Conservation (phyloP, 2,888 invertebrate species). For the Zhuqinia jingwanae region DNA sequence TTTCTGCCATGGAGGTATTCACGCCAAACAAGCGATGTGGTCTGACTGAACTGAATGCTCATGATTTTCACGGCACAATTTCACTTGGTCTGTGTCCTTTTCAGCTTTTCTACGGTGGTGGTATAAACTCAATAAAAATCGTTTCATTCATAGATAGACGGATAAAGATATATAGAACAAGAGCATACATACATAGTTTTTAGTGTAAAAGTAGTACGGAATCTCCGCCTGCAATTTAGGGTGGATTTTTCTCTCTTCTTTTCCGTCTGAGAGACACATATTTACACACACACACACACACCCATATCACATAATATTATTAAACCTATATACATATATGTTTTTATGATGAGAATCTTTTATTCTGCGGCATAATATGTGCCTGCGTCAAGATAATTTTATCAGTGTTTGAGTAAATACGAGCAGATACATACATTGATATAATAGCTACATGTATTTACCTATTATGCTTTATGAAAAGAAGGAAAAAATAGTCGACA, state of each 20-base stretch:
- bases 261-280: no score
- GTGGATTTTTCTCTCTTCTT: no score
- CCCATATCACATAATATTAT: conserved; percentile 5
- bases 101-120: no score
- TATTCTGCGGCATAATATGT: conserved; percentile 5
- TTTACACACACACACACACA: background rate
- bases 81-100: no score
- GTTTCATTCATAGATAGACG: no score
- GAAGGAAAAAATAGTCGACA: background rate
- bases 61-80: no score
- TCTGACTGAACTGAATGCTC: no score
- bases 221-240: background rate
- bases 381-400: background rate
- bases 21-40: no score
- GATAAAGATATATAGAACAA: no score
- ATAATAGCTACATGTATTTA: background rate
- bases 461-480: background rate
- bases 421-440: background rate
- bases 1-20: no score
- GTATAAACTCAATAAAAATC: no score
- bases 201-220: background rate
- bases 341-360: conserved; percentile 31
- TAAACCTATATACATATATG: no score
- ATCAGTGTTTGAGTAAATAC: background rate
- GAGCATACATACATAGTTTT: background rate